phyloP scores from a whole-genome alignment of 1,140 invertebrate species.

The Neodiprion pinetum region DNA sequence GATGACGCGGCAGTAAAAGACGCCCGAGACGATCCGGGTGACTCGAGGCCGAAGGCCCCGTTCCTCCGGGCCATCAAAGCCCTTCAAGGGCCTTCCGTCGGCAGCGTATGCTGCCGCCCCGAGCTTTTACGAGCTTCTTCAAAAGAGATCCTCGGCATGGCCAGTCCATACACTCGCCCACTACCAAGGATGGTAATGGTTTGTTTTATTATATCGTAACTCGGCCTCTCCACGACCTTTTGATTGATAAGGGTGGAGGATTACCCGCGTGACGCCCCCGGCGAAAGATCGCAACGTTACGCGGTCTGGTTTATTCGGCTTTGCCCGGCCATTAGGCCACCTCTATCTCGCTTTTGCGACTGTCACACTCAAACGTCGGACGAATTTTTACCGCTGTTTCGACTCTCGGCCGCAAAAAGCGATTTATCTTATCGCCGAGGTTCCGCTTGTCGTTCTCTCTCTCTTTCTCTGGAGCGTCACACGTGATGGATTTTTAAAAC shows the following conservation, averaged over 20 bases:
- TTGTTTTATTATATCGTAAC: constrained; percentile 8
- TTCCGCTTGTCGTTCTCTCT: no score
- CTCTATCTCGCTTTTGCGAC: not conserved
- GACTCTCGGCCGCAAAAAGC: not conserved
- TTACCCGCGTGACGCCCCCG: not conserved
- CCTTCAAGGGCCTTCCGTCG: not conserved
- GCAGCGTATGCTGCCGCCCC: not conserved
- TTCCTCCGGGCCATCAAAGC: not conserved
- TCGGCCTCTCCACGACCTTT: constrained; percentile 1
- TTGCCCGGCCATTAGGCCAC: not conserved
- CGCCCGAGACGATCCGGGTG: not conserved
- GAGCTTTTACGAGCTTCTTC: not conserved
- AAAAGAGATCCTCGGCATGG: not conserved
- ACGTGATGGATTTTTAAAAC: no score
- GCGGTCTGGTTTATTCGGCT: not conserved
- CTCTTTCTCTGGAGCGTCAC: no score
- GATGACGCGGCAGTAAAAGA: not conserved
- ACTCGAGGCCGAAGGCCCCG: not conserved
- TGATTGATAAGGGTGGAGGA: constrained; percentile 5
- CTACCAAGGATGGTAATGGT: not conserved
- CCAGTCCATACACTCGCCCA: constrained; percentile 3
- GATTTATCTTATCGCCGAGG: not conserved
- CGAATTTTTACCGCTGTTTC: not conserved
- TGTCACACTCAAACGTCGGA: not conserved
- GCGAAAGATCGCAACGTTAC: not conserved